A percentile compares a stretch with the other conserved stretches of the same genome.
These are phyloP conservation scores for Danio choprae DNA, from an alignment of 2,797 vertebrate species.

Conservation along the genomic window DNA sequence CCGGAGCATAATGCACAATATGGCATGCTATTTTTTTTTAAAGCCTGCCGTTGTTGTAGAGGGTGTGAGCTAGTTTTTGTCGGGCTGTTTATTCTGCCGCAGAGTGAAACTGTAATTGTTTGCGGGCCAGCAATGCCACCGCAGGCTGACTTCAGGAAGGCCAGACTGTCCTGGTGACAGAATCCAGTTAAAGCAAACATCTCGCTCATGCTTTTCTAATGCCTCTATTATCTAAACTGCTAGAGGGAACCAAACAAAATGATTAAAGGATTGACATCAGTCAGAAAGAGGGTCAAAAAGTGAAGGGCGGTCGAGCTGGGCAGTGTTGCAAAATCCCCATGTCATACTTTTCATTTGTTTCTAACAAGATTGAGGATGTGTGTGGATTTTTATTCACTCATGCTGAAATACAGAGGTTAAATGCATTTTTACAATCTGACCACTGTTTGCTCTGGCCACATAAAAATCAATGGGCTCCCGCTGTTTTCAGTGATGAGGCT, in stretches of 20 bases:
- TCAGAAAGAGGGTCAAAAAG: not conserved
- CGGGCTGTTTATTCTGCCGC: slow-evolving; percentile 6
- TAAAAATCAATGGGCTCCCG: not conserved
- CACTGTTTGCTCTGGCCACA: not conserved
- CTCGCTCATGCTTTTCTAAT: not conserved
- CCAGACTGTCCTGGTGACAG: slow-evolving; percentile 18
- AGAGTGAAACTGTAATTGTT: slow-evolving; percentile 52
- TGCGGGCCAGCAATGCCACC: not conserved
- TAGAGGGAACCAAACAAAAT: slow-evolving; percentile 24
- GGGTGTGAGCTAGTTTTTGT: slow-evolving; percentile 45
- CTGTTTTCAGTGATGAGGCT: not conserved
- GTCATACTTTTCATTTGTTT: slow-evolving; percentile 3
- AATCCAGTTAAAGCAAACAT: slow-evolving; percentile 28
- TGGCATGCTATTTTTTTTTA: not conserved
- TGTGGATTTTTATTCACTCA: not conserved
- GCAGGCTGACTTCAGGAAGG: slow-evolving; percentile 31
- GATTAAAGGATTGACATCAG: slow-evolving; percentile 39
- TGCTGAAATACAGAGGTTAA: slow-evolving; percentile 22
- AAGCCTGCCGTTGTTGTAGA: not conserved
- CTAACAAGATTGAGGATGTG: not conserved
- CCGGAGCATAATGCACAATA: not conserved
- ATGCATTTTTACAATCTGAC: not conserved
- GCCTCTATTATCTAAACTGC: slow-evolving; percentile 29
- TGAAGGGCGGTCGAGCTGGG: slow-evolving; percentile 4
- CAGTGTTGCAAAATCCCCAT: not conserved